phyloP scores from a whole-genome alignment of 2,888 invertebrate species.

The Lordiphosa andalusiaca region DNA sequence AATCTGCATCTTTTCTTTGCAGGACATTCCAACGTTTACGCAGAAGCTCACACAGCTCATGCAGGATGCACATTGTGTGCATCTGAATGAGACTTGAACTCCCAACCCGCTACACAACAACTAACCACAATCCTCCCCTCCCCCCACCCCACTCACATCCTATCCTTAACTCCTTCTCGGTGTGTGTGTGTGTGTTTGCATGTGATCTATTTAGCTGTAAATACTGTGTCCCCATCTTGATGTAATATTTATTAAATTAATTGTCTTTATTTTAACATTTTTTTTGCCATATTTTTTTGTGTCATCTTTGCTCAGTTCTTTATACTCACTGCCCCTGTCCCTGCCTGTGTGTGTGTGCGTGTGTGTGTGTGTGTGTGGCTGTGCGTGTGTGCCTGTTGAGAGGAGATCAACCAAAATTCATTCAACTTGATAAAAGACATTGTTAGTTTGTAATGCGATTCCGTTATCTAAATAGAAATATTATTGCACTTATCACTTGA shows the following conservation, averaged over 20 bases:
- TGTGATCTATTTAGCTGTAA: slow-evolving; percentile 17
- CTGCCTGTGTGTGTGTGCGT: slow-evolving; percentile 1
- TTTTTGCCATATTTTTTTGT: slow-evolving; percentile 1
- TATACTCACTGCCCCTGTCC: not conserved
- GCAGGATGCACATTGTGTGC: slow-evolving; percentile 79
- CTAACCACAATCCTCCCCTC: not conserved
- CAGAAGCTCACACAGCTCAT: slow-evolving; percentile 79
- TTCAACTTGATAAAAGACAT: slow-evolving; percentile 64
- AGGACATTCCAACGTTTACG: slow-evolving; percentile 81
- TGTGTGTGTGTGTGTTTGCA: not conserved
- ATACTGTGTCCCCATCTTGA: slow-evolving; percentile 3
- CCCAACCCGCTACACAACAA: not conserved
- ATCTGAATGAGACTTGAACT: slow-evolving; percentile 69
- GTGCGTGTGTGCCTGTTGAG: not conserved
- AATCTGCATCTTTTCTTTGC: slow-evolving; percentile 15
- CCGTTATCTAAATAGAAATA: slow-evolving; percentile 36
- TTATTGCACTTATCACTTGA: not conserved
- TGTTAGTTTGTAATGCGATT: slow-evolving; percentile 60
- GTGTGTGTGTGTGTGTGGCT: not conserved
- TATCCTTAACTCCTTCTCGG: not conserved
- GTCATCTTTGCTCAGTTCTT: too few relatives aligned
- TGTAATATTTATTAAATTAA: slow-evolving; percentile 7
- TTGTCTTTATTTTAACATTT: not conserved
- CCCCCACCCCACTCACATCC: slow-evolving; percentile 1
- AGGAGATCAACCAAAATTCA: slow-evolving; percentile 36